Evolutionary conservation across 2,888 invertebrate genomes (phyloP), one percentile per base, ranked within the genome.

Genomic region (Leptinotarsa juncta): DNA sequence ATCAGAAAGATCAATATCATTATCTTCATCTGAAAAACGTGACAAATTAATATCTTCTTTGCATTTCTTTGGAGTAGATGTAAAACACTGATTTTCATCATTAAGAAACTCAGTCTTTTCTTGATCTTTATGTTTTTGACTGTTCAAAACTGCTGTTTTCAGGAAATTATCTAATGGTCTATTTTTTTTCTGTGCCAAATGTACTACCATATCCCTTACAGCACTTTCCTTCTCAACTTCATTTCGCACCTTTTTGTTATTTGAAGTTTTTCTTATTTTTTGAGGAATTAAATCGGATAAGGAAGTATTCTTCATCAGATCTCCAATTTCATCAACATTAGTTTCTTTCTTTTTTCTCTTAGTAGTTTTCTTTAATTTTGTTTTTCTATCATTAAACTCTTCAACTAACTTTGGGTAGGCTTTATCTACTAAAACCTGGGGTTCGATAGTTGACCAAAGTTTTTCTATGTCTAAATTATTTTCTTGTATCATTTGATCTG

Each of bases 401-500:
- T 91, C 88, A 0, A 93, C 93, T 72, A 94, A 74, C 1, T 90
- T 87, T 23, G 93, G 92, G 86, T 93, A 94, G 67, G 92, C 91
- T 78, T 88, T 85, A 51, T 89, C 88, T 81, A 95, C 90, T 23
- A 92, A 86, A 77, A 90, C 88, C 85, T 93, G 91, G 0, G 94
- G 92, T 85, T 95, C 95, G 42, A 92, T 90, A 1, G 94, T 93
- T 0, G 91, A 90, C 90, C 92, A 93, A 0, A 92, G 87, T 49
- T 89, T 88, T 50, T 89, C 88, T 3, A 87, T 32, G 12, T 88
- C 87, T 15, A 79, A 74, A 20, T 86, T 87, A 7, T 86, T 89
- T 72, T 89, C 86, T 75, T 91, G 84, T 74, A 92, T 87, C 84
- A 93, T 92, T 50, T 90, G 87, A 75, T 91, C 89, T 0, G 93